phyloP scores from a whole-genome alignment of 2,113 vertebrate species.

The Plectropomus leopardus region DNA sequence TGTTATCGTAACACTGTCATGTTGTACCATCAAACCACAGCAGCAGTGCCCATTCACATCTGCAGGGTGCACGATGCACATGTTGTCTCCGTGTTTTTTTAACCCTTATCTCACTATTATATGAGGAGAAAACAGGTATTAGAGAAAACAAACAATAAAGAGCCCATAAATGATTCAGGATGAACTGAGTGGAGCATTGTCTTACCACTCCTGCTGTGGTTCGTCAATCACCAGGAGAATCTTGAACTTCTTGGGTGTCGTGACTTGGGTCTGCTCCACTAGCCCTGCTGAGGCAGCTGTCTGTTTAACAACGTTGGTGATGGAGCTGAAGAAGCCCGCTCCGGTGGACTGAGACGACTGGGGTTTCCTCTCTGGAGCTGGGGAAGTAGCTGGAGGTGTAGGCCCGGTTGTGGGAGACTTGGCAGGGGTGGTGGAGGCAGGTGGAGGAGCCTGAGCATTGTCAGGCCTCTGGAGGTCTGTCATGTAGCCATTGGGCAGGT shows the following conservation, averaged over 20 bases:
- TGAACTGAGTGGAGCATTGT: constrained; percentile 13
- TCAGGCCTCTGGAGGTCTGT: constrained; percentile 92
- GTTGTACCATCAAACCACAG: constrained; percentile 45
- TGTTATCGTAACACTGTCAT: constrained; percentile 5
- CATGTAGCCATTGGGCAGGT: constrained; percentile 97
- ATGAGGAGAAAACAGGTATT: neutral
- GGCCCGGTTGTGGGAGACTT: constrained; percentile 78
- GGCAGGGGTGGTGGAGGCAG: constrained; percentile 73
- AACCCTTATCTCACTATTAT: constrained; percentile 25
- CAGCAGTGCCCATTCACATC: constrained; percentile 48
- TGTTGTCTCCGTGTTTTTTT: constrained; percentile 34
- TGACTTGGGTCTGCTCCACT: constrained; percentile 87
- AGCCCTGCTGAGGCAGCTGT: constrained; percentile 91
- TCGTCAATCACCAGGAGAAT: constrained; percentile 93
- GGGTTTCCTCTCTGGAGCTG: constrained; percentile 80
- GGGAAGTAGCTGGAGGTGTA: constrained; percentile 79
- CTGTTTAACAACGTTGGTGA: constrained; percentile 95
- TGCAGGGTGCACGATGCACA: constrained; percentile 46
- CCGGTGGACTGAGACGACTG: constrained; percentile 76
- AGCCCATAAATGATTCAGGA: neutral
- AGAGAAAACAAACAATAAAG: neutral
- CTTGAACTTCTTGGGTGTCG: constrained; percentile 89
- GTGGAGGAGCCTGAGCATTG: constrained; percentile 77
- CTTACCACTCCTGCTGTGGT: constrained; percentile 94
- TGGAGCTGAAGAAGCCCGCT: constrained; percentile 93